Evolutionary conservation across 92 coral and sea anemone species (phyloP), one percentile per base, ranked within the genome.

Genomic region (Heteractis magnifica): DNA sequence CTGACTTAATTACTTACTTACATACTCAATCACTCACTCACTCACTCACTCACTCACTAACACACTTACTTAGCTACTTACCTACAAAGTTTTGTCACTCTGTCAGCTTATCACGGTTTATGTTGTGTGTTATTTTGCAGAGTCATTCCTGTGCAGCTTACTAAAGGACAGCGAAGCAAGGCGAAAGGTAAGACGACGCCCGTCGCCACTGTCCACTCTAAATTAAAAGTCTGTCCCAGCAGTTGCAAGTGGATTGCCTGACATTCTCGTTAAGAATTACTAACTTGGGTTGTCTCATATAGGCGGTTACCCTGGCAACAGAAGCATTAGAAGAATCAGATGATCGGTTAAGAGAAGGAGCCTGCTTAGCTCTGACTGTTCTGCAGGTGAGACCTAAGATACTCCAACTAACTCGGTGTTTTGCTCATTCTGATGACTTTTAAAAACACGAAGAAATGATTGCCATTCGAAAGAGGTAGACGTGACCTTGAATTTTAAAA

Each of bases 321-420:
- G 98, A 95, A 82, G 94, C 98, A 0, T 81, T 95, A 62, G 98
- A 95, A 78, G 98, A 95, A 56, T 87, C 89, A 20, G 98, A 95
- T 51, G 98, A 93, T 71, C 77, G 83, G 62, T 88, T 92, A 11
- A 86, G 98, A 6, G 90, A 86, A 80, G 98, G 98, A 16, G 98
- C 95, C 14, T 95, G 98, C 60, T 77, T 41, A 56, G 98, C 98
- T 6, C 80, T 95, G 56, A 90, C 94, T 50, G 95, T 90, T 18
- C 90, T 95, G 10, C 98, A 94, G 93, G 98, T 94, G 20, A 21
- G 86, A 85, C 48, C 5, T 1, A 65, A 79, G 14, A 51, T n/a
- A 23, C 6, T 13, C 4, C 4, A 8, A 8, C n/a, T n/a, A 26
- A 34, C 44, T 34, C 13, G 0, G 23, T 23, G 26, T 15, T 20